A percentile compares a stretch with the other conserved stretches of the same genome.
phyloP scores from a whole-genome alignment of 2,113 vertebrate species.

The Boleophthalmus pectinirostris region DNA sequence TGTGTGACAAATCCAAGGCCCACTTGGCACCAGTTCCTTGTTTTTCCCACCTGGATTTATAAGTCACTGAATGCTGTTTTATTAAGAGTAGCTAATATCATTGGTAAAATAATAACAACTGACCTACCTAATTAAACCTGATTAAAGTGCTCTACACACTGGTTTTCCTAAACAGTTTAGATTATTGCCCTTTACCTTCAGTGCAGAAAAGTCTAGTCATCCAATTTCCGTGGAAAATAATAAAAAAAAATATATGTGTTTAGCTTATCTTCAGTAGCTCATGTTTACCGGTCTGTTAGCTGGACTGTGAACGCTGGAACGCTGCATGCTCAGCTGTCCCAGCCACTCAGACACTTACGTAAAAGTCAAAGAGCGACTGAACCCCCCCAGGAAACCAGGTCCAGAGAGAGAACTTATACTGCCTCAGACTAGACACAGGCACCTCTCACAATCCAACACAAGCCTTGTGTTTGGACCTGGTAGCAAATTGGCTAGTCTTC shows the following conservation, averaged over 20 bases:
- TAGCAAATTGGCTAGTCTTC: not conserved
- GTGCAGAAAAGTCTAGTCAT: not conserved
- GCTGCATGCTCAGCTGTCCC: not conserved
- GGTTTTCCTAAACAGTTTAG: not conserved
- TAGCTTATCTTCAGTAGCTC: not conserved
- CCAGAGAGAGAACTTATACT: not conserved
- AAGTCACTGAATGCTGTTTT: not conserved
- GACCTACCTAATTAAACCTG: not conserved
- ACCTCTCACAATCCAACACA: not conserved
- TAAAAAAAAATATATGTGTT: not conserved
- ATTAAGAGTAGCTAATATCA: not conserved
- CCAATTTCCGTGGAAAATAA: not conserved
- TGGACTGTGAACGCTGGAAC: not conserved
- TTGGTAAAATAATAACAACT: not conserved
- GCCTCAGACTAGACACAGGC: not conserved
- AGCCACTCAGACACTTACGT: not conserved
- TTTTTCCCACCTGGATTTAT: not conserved
- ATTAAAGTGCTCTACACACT: not conserved
- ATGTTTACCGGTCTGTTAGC: not conserved
- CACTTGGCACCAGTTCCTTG: not conserved
- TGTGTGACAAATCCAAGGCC: not conserved
- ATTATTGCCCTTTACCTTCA: conserved; percentile 1
- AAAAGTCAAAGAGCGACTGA: conserved; percentile 9
- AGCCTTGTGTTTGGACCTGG: no score
- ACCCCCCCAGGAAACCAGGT: no score